phyloP scores from a whole-genome alignment of 2,113 vertebrate species.

The Muntiacus muntjak region DNA sequence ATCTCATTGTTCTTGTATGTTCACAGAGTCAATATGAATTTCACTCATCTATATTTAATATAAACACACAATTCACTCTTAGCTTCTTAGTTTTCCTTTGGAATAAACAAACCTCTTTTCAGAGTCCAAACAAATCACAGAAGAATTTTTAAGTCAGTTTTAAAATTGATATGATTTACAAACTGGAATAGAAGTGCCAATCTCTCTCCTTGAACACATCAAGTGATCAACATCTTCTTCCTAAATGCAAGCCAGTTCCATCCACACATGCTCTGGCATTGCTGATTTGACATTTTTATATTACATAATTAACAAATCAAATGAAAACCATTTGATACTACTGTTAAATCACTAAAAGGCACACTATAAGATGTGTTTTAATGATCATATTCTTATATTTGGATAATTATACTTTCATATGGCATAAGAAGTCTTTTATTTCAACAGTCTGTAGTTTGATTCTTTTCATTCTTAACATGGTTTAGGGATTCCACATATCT shows the following conservation, averaged over 20 bases:
- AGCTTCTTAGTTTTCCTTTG: constrained; percentile 1
- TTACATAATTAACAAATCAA: not conserved
- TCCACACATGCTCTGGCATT: not conserved
- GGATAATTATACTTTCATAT: not conserved
- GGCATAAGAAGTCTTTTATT: not conserved
- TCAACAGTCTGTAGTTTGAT: not conserved
- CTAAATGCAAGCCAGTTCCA: not conserved
- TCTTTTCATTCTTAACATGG: not conserved
- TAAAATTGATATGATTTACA: constrained; percentile 15
- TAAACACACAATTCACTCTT: not conserved
- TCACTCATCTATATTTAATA: not conserved
- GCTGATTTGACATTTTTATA: not conserved
- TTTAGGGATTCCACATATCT: not conserved
- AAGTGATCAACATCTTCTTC: not conserved
- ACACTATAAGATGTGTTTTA: not conserved
- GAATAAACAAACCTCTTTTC: constrained; percentile 16
- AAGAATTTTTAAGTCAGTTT: constrained; percentile 22
- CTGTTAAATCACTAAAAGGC: not conserved
- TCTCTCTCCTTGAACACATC: not conserved
- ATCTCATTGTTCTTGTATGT: not conserved
- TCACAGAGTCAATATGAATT: not conserved
- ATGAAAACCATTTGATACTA: not conserved
- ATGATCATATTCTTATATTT: not conserved
- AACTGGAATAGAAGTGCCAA: not conserved
- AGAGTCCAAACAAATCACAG: not conserved